Evolutionary conservation across 2,113 vertebrate species (phyloP).

Genomic region (Psilopogon haemacephalus): DNA sequence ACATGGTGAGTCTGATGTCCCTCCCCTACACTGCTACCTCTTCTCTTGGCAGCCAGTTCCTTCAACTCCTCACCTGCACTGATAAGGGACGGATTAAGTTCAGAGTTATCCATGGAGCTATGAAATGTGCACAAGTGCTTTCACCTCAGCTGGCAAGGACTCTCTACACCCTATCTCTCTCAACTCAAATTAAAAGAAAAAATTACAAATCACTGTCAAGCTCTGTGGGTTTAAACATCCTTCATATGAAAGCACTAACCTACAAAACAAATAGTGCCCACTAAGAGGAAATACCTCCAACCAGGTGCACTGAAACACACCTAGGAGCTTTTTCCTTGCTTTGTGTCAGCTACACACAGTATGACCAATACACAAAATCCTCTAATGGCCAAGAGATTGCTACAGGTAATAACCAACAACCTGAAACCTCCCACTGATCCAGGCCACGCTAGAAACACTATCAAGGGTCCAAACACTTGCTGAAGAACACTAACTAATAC

Average conservation of each 20-base stretch:
- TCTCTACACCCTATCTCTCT: not conserved
- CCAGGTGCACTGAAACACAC: not conserved
- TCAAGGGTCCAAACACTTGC: not conserved
- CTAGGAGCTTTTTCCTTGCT: not conserved
- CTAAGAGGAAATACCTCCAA: not conserved
- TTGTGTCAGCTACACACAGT: not conserved
- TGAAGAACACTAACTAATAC: not conserved
- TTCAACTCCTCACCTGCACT: slow-evolving; percentile 10
- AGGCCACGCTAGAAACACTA: not conserved
- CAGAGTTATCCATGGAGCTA: not conserved
- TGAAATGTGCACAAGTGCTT: not conserved
- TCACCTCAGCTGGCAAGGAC: not conserved
- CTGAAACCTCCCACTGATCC: not conserved
- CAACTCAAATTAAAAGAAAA: not conserved
- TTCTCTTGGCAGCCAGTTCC: not conserved
- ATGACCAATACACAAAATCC: not conserved
- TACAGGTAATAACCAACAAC: not conserved
- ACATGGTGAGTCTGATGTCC: not conserved
- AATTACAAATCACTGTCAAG: not conserved
- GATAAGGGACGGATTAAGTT: not conserved
- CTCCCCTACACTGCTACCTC: not conserved
- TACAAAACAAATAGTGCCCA: not conserved
- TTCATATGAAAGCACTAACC: not conserved
- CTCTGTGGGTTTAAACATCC: not conserved
- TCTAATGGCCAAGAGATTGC: not conserved